Conservation (phyloP, 2,888 invertebrate genomes). For the Platerodrilus igneus region DNA sequence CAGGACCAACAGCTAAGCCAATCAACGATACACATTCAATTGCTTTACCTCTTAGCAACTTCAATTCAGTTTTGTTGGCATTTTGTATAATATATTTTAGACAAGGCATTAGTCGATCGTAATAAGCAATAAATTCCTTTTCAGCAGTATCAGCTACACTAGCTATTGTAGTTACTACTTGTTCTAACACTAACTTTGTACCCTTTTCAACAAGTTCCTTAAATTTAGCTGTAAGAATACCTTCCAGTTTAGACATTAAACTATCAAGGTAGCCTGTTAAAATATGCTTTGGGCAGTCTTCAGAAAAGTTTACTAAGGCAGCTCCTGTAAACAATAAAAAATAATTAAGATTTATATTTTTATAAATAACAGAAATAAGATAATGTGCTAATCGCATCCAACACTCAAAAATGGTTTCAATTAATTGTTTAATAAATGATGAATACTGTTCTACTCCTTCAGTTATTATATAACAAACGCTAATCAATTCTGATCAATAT, state of each 20-base stretch:
- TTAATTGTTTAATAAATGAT: no score
- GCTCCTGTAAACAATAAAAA: no score
- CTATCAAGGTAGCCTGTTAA: conserved; percentile 85
- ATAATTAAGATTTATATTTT: no score
- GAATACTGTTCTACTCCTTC: no score
- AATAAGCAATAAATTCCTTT: conserved; percentile 91
- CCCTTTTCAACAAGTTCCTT: conserved; percentile 92
- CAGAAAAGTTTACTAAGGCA: conserved; percentile 97
- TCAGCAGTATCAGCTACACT: conserved; percentile 98
- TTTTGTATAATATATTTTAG: conserved; percentile 96
- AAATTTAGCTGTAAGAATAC: conserved; percentile 86
- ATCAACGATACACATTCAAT: conserved; percentile 99
- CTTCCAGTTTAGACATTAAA: conserved; percentile 87
- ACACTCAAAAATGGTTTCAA: no score
- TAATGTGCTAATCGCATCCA: no score
- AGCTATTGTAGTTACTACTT: conserved; percentile 97
- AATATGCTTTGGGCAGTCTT: conserved; percentile 95
- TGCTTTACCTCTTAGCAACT: conserved; percentile 89
- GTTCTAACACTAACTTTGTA: conserved; percentile 93
- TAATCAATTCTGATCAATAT: no score
- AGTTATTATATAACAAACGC: no score
- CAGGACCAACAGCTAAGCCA: conserved; percentile 78
- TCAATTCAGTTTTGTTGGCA: conserved; percentile 81
- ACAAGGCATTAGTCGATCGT: conserved; percentile 89
- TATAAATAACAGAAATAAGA: no score